Evolutionary conservation across 2,113 vertebrate genomes (phyloP).

Genomic region (Orientallactaga bullata): DNA sequence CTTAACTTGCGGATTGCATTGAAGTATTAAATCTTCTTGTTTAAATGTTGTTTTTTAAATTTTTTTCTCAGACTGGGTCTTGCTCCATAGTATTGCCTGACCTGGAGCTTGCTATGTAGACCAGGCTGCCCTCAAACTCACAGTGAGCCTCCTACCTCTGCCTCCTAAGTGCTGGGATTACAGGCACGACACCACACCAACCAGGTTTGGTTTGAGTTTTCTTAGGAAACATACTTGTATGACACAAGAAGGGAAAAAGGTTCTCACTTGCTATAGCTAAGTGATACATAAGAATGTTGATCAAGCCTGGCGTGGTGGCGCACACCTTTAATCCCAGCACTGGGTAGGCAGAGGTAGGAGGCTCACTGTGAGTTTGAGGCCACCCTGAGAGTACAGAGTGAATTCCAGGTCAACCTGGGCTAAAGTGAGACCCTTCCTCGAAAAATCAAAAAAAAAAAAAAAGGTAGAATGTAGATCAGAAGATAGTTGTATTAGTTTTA

Average conservation of each 20-base stretch:
- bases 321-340: too few relatives aligned
- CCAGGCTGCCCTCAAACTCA: not conserved
- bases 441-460: not conserved
- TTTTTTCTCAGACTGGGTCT: not conserved
- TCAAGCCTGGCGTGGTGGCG: not conserved
- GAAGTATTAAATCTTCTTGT: constrained; percentile 44
- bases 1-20: constrained; percentile 38
- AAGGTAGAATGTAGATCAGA: not conserved
- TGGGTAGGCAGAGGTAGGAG: too few relatives aligned
- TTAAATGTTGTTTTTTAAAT: not conserved
- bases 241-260: not conserved
- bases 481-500: constrained; percentile 40
- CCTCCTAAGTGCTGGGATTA: not conserved
- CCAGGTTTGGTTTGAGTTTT: constrained; percentile 19
- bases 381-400: too few relatives aligned
- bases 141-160: not conserved
- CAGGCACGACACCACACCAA: not conserved
- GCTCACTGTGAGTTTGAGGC: too few relatives aligned
- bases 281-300: not conserved
- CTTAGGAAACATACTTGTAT: not conserved
- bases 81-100: not conserved
- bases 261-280: constrained; percentile 16
- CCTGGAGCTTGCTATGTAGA: not conserved
- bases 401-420: too few relatives aligned
- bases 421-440: too few relatives aligned